A percentile compares a stretch with the other conserved stretches of the same genome.
These are phyloP conservation scores for Hypolimnas misippus DNA, from an alignment of 2,888 invertebrate genomes.

Conservation along the genomic window DNA sequence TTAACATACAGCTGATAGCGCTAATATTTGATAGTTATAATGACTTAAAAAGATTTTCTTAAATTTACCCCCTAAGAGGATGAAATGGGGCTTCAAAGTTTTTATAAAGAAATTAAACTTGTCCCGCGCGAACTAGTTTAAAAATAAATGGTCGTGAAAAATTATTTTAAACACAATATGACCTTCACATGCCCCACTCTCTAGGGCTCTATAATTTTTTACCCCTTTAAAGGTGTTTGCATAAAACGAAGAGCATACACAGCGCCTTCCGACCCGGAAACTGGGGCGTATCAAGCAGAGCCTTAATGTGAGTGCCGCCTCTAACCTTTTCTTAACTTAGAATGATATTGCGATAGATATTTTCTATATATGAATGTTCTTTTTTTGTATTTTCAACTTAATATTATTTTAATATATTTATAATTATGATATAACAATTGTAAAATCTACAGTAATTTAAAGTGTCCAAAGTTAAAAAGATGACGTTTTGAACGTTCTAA, in stretches of 20 bases:
- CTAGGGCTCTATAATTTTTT: constrained; percentile 20
- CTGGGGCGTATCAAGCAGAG: constrained; percentile 43
- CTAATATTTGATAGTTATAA: too few relatives aligned
- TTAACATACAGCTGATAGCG: too few relatives aligned
- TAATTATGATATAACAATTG: too few relatives aligned
- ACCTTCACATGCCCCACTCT: background rate
- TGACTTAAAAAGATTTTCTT: too few relatives aligned
- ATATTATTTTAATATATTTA: background rate
- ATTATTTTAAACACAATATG: background rate
- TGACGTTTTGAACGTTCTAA: too few relatives aligned
- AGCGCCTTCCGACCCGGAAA: constrained; percentile 41
- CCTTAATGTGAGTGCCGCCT: constrained; percentile 39
- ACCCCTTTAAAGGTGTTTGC: constrained; percentile 34
- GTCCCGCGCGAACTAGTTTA: too few relatives aligned
- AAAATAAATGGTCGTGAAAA: background rate
- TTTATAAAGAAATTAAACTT: too few relatives aligned
- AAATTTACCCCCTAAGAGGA: too few relatives aligned
- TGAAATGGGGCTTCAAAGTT: too few relatives aligned
- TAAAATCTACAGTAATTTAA: background rate
- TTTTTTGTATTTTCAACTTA: background rate
- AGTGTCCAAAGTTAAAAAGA: too few relatives aligned
- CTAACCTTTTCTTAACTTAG: constrained; percentile 36
- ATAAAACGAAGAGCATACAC: constrained; percentile 40
- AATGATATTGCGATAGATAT: constrained; percentile 12
- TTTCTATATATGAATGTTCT: background rate